Evolutionary conservation across 2,113 vertebrate species (phyloP).

Genomic region (Percina caprodes): DNA sequence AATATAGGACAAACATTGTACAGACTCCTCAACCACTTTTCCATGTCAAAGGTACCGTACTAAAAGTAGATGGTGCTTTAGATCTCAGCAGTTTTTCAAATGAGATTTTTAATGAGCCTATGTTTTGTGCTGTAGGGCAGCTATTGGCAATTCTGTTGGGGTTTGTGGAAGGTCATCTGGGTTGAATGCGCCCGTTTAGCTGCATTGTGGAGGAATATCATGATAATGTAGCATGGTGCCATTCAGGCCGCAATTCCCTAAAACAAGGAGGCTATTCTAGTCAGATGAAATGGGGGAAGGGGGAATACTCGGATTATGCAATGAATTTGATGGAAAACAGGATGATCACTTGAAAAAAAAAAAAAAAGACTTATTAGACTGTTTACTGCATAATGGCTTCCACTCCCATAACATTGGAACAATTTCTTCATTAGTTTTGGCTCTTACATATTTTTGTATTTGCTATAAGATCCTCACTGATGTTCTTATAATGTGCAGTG

Average conservation of each 20-base stretch:
- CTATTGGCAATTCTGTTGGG: constrained; percentile 73
- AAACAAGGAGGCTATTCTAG: constrained; percentile 83
- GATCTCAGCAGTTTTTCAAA: constrained; percentile 72
- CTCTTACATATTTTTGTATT: constrained; percentile 23
- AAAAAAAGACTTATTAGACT: not conserved
- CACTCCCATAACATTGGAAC: constrained; percentile 35
- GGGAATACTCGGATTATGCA: constrained; percentile 66
- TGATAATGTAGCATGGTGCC: constrained; percentile 80
- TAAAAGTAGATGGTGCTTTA: constrained; percentile 77
- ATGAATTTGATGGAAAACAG: constrained; percentile 74
- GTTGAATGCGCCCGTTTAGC: constrained; percentile 78
- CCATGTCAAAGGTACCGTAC: constrained; percentile 73
- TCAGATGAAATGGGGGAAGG: constrained; percentile 58
- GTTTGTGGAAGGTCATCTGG: constrained; percentile 78
- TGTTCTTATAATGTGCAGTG: not conserved
- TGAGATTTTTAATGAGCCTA: constrained; percentile 81
- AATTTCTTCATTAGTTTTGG: constrained; percentile 43
- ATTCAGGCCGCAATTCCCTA: constrained; percentile 72
- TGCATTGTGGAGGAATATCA: constrained; percentile 79
- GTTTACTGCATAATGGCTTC: constrained; percentile 32
- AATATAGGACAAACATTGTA: constrained; percentile 76
- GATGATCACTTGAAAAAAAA: constrained; percentile 55
- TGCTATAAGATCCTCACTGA: not conserved
- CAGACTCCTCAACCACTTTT: constrained; percentile 61
- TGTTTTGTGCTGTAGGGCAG: constrained; percentile 73